phyloP scores from a whole-genome alignment of 2,888 invertebrate genomes.

The Dermolepida albohirtum region DNA sequence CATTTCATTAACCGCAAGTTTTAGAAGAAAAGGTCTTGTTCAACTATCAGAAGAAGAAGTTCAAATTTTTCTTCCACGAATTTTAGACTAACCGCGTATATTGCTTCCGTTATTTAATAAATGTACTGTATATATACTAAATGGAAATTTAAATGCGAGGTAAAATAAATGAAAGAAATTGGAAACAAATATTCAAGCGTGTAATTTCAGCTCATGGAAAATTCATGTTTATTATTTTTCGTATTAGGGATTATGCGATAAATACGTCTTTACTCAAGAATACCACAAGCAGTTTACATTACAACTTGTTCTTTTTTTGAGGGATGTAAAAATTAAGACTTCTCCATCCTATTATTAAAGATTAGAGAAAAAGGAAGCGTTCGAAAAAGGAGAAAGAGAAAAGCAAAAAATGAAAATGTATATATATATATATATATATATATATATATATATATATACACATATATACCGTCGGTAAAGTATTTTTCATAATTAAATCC shows the following conservation, averaged over 20 bases:
- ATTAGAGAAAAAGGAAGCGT: too few relatives aligned
- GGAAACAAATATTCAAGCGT: not conserved
- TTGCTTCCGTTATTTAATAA: too few relatives aligned
- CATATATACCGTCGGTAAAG: not conserved
- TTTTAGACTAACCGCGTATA: too few relatives aligned
- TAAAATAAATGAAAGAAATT: conserved; percentile 12
- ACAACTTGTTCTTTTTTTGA: conserved; percentile 4
- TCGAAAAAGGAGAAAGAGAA: not conserved
- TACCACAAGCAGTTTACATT: not conserved
- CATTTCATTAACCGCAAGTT: too few relatives aligned
- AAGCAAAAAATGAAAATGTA: not conserved
- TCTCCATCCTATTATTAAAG: conserved; percentile 2
- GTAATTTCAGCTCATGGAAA: not conserved
- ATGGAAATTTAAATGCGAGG: conserved; percentile 11
- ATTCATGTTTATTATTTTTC: conserved; percentile 13
- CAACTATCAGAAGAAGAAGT: too few relatives aligned
- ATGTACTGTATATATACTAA: too few relatives aligned
- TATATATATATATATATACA: not conserved
- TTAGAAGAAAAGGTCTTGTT: too few relatives aligned
- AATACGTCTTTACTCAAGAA: not conserved
- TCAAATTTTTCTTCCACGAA: too few relatives aligned
- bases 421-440: not conserved
- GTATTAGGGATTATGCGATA: conserved; percentile 12
- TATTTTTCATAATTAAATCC: conserved; percentile 21
- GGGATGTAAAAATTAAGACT: conserved; percentile 19